Evolutionary conservation across 64 coral and sea anemone species (phyloP).

Genomic region (Pocillopora damicornis): DNA sequence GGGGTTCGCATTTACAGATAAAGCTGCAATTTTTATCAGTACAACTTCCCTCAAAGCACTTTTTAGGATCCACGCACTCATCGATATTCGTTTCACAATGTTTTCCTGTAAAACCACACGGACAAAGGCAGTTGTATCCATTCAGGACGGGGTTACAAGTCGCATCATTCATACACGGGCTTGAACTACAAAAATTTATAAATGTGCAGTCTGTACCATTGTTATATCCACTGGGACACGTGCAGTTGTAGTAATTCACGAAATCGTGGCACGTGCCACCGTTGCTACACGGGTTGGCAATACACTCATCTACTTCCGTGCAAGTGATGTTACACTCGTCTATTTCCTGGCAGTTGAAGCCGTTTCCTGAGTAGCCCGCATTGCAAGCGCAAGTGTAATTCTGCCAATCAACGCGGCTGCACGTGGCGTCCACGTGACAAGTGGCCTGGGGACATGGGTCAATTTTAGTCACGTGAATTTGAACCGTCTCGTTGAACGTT

Average conservation of each 20-base stretch:
- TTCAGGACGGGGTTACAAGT: slow-evolving; percentile 11
- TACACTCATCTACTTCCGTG: slow-evolving; percentile 62
- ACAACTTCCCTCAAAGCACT: slow-evolving; percentile 38
- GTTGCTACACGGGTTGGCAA: slow-evolving; percentile 40
- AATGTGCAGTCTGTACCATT: slow-evolving; percentile 19
- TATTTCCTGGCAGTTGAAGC: slow-evolving; percentile 55
- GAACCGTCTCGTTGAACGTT: slow-evolving; percentile 45
- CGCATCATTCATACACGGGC: slow-evolving; percentile 49
- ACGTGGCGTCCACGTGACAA: slow-evolving; percentile 62
- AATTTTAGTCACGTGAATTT: slow-evolving; percentile 48
- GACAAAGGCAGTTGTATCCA: slow-evolving; percentile 50
- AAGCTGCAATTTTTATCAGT: slow-evolving; percentile 56
- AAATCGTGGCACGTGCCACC: slow-evolving; percentile 48
- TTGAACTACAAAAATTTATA: slow-evolving; percentile 52
- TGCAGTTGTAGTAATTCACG: slow-evolving; percentile 32
- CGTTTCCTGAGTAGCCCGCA: slow-evolving; percentile 49
- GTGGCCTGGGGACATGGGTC: slow-evolving; percentile 56
- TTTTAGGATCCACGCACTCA: slow-evolving; percentile 34
- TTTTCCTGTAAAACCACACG: slow-evolving; percentile 30
- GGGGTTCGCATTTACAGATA: slow-evolving; percentile 50
- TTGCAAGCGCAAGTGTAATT: slow-evolving; percentile 55
- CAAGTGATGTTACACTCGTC: slow-evolving; percentile 54
- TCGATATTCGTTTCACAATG: slow-evolving; percentile 65
- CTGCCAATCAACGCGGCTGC: slow-evolving; percentile 46
- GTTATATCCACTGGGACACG: slow-evolving; percentile 43